Evolutionary conservation across 2,888 invertebrate genomes (phyloP), one percentile per base, ranked within the genome.

Genomic region (Volucella bombylans): DNA sequence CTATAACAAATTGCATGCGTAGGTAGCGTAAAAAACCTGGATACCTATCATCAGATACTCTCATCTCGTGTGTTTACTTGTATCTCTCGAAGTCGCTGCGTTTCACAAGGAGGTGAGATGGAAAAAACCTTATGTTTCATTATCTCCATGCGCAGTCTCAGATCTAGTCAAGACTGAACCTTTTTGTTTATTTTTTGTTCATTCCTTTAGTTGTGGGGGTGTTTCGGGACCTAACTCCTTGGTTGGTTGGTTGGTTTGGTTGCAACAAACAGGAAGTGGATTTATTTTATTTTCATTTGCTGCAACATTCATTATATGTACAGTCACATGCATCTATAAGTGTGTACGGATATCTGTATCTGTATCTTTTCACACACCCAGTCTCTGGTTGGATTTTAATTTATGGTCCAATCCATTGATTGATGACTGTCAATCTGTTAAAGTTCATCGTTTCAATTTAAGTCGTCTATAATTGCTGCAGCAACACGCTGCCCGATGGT

Each of bases 1-100:
- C 76, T 72, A 72, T 85, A 81, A 81, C 85, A 81, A 85, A 76
- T 85, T 81, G 81, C 81, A 85, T 81, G 85, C 81, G 85, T 85
- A 85, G 85, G 85, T 68, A 62, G 81, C 76, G 64, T 85, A 61
- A 43, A 23, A 80, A 77, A 67, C 71, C 82, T 71, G 82, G 67
- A 72, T 72, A 31, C 31, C 31, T 31, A 6, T 6, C 31, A 31
- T 31, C 2, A 31, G 31, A 31, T 31, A 31, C 31, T 31, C 31
- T 31, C 31, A 6, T 31, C 31, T 31, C 31, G 31, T 31, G 6
- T 31, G 31, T 31, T 4, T 31, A 31, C 6, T 31, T 6, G 31
- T 31, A 31, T 4, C 31, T 31, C 31, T 6, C 31, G 6, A 31
- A 31, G 31, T 31, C 31, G 31, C 6, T 31, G 18, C 41, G 54